Evolutionary conservation across 2,113 vertebrate genomes (phyloP).

Genomic region (Lepus europaeus): DNA sequence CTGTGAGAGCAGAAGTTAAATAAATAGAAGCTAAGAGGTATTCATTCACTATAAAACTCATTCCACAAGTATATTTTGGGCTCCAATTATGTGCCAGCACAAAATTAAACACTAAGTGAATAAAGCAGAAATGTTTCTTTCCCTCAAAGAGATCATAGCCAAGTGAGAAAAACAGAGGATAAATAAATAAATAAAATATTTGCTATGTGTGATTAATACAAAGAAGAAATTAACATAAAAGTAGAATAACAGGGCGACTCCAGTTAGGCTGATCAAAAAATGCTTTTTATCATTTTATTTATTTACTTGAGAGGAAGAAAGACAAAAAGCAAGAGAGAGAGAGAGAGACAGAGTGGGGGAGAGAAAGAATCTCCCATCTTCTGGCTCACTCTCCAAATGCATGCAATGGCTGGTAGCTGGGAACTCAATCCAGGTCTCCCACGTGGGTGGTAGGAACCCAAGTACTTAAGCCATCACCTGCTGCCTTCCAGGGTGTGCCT

Average conservation of each 20-base stretch:
- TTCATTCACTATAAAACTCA: not conserved
- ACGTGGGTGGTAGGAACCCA: too few relatives aligned
- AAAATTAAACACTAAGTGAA: not conserved
- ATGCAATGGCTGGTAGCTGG: too few relatives aligned
- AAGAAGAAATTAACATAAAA: not conserved
- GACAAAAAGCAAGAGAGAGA: too few relatives aligned
- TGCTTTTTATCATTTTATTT: too few relatives aligned
- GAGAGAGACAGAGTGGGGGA: too few relatives aligned
- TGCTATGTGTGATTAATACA: constrained; percentile 20
- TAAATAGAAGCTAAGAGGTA: not conserved
- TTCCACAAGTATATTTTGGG: constrained; percentile 21
- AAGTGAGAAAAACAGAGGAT: not conserved
- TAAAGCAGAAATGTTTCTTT: constrained; percentile 27
- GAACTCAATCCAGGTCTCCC: too few relatives aligned
- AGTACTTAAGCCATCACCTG: too few relatives aligned
- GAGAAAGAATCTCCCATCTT: too few relatives aligned
- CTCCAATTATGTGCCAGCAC: not conserved
- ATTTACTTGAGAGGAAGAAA: too few relatives aligned
- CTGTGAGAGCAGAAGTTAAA: not conserved
- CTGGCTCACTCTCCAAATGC: too few relatives aligned
- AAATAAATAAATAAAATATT: not conserved
- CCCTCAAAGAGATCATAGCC: not conserved
- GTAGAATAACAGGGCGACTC: not conserved
- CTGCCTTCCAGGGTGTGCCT: too few relatives aligned
- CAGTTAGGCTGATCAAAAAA: not conserved